Percentiles rank a stretch among this genome's conserved stretches.
Conservation (phyloP, 2,797 vertebrate genomes). For the Gymnothorax javanicus region DNA sequence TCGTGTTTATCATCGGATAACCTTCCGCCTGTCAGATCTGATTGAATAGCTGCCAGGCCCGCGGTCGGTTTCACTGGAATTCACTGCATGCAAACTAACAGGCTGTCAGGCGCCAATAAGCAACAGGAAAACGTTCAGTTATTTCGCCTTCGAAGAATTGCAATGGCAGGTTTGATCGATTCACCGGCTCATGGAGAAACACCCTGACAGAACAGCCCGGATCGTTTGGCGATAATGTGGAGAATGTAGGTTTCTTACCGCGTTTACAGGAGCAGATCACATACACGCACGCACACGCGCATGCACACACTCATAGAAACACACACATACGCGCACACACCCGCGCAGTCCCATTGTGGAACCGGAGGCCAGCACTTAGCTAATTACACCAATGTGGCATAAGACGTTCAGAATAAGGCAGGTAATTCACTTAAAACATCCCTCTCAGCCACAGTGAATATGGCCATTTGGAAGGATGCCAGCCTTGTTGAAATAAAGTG, state of each 20-base stretch:
- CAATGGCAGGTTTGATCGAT: not conserved
- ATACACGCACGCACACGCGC: no score
- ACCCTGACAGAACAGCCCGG: not conserved
- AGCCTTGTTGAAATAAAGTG: slow-evolving; percentile 32
- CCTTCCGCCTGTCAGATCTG: not conserved
- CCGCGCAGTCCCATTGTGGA: not conserved
- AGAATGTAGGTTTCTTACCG: not conserved
- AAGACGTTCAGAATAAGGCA: slow-evolving; percentile 16
- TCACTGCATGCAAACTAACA: not conserved
- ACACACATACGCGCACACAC: no score
- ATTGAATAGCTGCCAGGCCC: not conserved
- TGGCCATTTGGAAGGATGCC: slow-evolving; percentile 18
- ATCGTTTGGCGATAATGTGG: not conserved
- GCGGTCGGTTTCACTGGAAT: not conserved
- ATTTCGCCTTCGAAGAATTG: not conserved
- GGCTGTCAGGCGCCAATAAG: not conserved
- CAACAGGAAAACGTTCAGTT: not conserved
- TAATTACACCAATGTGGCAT: slow-evolving; percentile 27
- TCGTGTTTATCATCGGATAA: not conserved
- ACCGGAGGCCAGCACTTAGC: slow-evolving; percentile 11
- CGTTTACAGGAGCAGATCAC: not conserved
- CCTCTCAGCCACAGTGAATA: slow-evolving; percentile 15
- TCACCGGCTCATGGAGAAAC: no score
- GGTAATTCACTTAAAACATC: slow-evolving; percentile 22
- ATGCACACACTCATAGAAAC: no score